Base-by-base conservation (phyloP, 2,113 vertebrate species). In the Neolamprologus hecqui region DNA sequence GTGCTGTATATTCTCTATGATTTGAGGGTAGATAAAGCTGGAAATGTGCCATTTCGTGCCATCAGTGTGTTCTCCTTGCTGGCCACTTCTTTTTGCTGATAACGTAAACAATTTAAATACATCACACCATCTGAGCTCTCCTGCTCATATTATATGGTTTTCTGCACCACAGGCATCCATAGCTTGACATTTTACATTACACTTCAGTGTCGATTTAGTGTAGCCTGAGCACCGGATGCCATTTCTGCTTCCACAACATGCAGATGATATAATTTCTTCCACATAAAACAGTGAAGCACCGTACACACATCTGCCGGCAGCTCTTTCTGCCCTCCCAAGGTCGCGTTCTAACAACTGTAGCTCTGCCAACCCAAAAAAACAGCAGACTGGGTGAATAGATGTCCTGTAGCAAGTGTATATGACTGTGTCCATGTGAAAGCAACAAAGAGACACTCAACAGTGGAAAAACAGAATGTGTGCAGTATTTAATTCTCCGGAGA, bases 401-500 rank as follows among this genome's bases (percentile, higher is more conserved):
- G 86, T 82, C 92, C 82, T 77, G 40, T 54, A 77, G 89, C 84
- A 35, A 85, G 84, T 79, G 54, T 28, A 37, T 53, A 84, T 65
- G 57, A 63, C 23, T 84, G 19, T 75, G 82, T 81, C 60, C 40
- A 11, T 53, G 79, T 79, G n/a, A 75, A 37, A 54, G 40, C 4
- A 83, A 84, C 45, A 83, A 65, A 84, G 51, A 81, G 77, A 92
- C 42, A 83, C 51, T 88, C 84, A 70, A 90, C 26, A 88, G 88
- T 81, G 35, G 57, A 89, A 95, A 95, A 86, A 85, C 42, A 83
- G 90, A 90, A 86, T 86, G 88, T 79, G 80, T 82, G 86, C 89
- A 77, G 73, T 83, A 81, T 77, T 83, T 70, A 92, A 84, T 81
- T 82, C 93, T 90, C 95, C 23, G 47, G 93, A 89, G 93, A 93